phyloP scores from a whole-genome alignment of 30 jellyfish, hydroid and myxozoan species.

The Turritopsis rubra region DNA sequence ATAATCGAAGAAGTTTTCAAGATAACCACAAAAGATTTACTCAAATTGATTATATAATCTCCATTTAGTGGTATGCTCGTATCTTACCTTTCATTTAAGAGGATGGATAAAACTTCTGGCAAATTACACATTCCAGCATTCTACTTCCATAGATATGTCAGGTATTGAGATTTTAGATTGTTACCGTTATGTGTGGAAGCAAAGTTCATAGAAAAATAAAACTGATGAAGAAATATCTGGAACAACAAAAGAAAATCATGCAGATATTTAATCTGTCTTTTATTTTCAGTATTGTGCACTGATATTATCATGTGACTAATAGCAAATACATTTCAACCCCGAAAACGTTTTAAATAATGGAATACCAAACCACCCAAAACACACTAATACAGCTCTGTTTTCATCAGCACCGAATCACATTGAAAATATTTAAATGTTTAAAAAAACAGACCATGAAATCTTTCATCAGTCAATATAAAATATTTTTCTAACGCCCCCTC shows the following conservation, averaged over 20 bases:
- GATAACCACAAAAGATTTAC: background rate
- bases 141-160: slow-evolving; percentile 56
- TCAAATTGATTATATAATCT: no score
- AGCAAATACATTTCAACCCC: no score
- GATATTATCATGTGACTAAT: no score
- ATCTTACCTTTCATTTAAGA: slow-evolving; percentile 49
- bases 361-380: background rate
- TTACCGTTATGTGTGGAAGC: no score
- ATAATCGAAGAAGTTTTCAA: background rate
- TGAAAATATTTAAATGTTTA: no score
- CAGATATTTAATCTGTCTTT: background rate
- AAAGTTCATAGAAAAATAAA: no score
- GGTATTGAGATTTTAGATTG: slow-evolving; percentile 24
- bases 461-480: no score
- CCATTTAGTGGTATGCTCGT: slow-evolving; percentile 35
- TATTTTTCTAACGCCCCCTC: no score
- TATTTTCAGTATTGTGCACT: background rate
- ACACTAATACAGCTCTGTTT: background rate
- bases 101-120: slow-evolving; percentile 43
- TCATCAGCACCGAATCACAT: no score
- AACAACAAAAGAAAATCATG: background rate
- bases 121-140: slow-evolving; percentile 31
- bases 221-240: background rate
- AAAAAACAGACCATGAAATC: no score
- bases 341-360: no score